Conservation (phyloP, 2,113 vertebrate species). For the Lates calcarifer region DNA sequence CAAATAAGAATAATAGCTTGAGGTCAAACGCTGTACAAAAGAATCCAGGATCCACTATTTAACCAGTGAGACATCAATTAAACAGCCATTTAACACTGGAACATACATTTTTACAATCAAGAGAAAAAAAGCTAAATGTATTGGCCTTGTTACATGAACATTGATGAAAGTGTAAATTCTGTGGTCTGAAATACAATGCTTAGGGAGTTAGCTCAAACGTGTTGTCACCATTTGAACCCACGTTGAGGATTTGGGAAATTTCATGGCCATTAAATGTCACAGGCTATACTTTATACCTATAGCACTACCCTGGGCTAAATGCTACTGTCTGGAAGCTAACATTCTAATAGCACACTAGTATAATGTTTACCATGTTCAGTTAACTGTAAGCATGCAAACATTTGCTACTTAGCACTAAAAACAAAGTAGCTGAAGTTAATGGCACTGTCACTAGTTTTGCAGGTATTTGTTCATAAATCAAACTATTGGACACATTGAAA, state of each 20-base stretch:
- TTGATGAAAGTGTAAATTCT: conserved; percentile 59
- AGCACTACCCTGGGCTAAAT: background rate
- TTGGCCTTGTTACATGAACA: conserved; percentile 62
- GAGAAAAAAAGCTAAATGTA: conserved; percentile 49
- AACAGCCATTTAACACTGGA: conserved; percentile 56
- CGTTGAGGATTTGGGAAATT: background rate
- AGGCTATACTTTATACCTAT: background rate
- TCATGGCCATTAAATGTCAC: conserved; percentile 32
- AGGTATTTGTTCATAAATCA: background rate
- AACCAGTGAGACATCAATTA: conserved; percentile 61
- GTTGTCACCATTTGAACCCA: conserved; percentile 24
- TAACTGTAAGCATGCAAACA: background rate
- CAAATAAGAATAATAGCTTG: conserved; percentile 64
- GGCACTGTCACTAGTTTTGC: background rate
- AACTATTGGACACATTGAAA: background rate
- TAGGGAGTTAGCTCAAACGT: conserved; percentile 33
- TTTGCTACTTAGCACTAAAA: background rate
- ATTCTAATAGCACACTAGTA: background rate
- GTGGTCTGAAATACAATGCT: conserved; percentile 42
- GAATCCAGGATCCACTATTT: conserved; percentile 51
- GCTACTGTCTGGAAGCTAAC: too few relatives aligned
- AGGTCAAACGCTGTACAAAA: conserved; percentile 60
- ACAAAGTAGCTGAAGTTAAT: background rate
- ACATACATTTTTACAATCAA: conserved; percentile 63
- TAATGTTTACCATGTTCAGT: background rate